A percentile compares a stretch with the other conserved stretches of the same genome.
Conservation (phyloP, 1,140 invertebrate genomes). For the Trachelipus rathkii region DNA sequence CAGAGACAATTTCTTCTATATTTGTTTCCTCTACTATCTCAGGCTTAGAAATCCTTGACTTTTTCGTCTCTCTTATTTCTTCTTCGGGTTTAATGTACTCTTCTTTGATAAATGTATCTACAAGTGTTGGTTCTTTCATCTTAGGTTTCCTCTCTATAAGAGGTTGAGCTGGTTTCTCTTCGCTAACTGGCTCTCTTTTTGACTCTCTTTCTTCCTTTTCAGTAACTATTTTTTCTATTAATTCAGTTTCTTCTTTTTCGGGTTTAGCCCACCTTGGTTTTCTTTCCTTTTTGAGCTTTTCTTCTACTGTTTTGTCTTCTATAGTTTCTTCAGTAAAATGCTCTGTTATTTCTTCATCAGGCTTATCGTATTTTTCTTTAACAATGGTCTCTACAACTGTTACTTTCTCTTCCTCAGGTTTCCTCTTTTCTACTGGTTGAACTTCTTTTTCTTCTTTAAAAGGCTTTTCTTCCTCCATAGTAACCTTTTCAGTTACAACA, state of each 20-base stretch:
- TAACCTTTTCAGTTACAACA: no score
- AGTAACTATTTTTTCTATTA: background rate
- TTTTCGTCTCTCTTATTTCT: background rate
- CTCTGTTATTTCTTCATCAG: background rate
- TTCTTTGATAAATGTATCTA: no score
- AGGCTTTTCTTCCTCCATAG: no score
- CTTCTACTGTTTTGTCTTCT: background rate
- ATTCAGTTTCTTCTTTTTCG: background rate
- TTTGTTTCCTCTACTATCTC: background rate
- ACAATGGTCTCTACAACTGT: background rate
- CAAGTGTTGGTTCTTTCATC: constrained; percentile 7
- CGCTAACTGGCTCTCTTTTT: background rate
- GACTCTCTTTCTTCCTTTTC: background rate
- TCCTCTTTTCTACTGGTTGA: background rate
- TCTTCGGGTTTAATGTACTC: no score
- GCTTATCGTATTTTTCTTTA: no score
- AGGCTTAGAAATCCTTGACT: background rate
- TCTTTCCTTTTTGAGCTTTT: background rate
- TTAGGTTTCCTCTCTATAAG: background rate
- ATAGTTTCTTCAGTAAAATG: background rate
- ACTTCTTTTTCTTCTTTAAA: background rate
- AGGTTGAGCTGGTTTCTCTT: background rate
- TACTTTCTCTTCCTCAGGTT: background rate
- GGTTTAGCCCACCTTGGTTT: constrained; percentile 1
- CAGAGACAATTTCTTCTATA: background rate